Evolutionary conservation across 2,797 vertebrate species (phyloP), one percentile per base, ranked within the genome.

Genomic region (Tadarida brasiliensis): DNA sequence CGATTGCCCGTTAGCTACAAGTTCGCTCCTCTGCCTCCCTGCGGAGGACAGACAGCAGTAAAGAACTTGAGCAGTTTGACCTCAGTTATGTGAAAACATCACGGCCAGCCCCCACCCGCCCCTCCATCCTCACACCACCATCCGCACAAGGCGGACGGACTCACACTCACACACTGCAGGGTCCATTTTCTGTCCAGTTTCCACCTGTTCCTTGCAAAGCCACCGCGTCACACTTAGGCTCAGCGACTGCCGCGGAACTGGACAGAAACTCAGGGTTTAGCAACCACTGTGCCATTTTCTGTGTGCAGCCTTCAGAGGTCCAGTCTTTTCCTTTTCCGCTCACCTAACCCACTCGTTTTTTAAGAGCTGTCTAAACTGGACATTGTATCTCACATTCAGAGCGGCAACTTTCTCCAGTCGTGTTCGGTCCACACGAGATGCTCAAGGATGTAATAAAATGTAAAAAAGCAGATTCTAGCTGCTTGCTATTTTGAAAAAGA

Each of bases 401-500:
- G 94, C 11, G 33, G 90, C 54, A 47, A 90, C 96, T 97, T 97
- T 98, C 97, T 95, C 95, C 93, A 93, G 78, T 96, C 84, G 70
- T 95, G 93, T 96, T 85, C 91, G 96, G 96, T 81, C 85, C 95
- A 90, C 91, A 59, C 33, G 94, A 95, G 91, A 77, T 90, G 96
- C 78, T 95, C 91, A 78, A 98, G 94, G 94, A 96, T 93, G 94
- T 96, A 95, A 88, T 96, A 97, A 95, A 98, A 97, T 14, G 82
- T 26, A 77, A 77, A 96, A 93, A 85, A 33, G 6, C 82, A 88
- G 95, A 94, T 89, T 87, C 84, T 95, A 89, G 88, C 96, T 88
- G 92, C 94, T 97, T 97, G 94, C 94, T 98, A 96, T 98, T 98
- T 98, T 97, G 94, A 97, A 98, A 97, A 97, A 96, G 61, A 44